Percentiles rank a stretch among this genome's conserved stretches.
Evolutionary conservation across 2,888 invertebrate species (phyloP).

Genomic region (Cistogaster globosa): DNA sequence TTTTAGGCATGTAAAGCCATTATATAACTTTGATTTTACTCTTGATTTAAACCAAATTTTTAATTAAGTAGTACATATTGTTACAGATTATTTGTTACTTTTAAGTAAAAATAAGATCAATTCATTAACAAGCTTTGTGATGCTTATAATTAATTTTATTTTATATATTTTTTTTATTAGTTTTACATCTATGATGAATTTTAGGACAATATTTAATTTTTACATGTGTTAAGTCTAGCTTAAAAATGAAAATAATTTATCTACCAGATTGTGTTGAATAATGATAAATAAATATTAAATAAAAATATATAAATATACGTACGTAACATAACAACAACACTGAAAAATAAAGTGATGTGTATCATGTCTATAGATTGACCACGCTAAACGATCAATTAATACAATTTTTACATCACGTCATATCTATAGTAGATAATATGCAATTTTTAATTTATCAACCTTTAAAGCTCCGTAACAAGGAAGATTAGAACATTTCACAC

Average conservation of each 20-base stretch:
- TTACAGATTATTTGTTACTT: not conserved
- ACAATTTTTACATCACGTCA: no score
- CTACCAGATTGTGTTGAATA: not conserved
- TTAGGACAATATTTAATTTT: not conserved
- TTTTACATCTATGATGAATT: not conserved
- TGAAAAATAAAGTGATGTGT: no score
- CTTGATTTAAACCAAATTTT: no score
- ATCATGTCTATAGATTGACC: no score
- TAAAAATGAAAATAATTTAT: not conserved
- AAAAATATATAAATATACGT: not conserved
- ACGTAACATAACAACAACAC: no score
- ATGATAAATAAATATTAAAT: not conserved
- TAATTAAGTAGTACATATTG: not conserved
- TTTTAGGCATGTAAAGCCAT: not conserved
- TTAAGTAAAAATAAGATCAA: not conserved
- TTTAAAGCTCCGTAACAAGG: no score
- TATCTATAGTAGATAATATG: no score
- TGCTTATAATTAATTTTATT: not conserved
- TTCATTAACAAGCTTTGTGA: not conserved
- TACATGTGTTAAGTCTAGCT: not conserved
- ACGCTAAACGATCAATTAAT: no score
- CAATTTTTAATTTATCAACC: no score
- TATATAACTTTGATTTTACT: no score
- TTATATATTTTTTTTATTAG: not conserved
- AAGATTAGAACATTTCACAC: no score